Conservation (phyloP, 1,140 invertebrate species). For the Monochamus saltuarius region DNA sequence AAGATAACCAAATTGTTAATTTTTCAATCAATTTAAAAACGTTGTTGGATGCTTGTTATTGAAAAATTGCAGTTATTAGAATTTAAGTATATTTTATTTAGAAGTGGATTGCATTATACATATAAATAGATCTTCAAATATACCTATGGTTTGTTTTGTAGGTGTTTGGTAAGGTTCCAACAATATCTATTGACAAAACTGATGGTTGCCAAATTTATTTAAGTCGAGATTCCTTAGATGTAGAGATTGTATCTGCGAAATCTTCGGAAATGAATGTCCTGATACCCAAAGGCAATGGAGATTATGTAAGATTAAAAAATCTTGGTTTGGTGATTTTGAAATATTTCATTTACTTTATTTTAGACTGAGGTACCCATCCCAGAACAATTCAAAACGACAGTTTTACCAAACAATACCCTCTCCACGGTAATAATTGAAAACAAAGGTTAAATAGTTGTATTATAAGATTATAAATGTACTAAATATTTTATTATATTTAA, state of each 20-base stretch:
- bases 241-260: constrained; percentile 92
- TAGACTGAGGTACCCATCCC: constrained; percentile 83
- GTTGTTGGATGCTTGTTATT: no score
- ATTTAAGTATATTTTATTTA: no score
- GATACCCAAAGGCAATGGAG: constrained; percentile 84
- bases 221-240: constrained; percentile 80
- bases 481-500: no score
- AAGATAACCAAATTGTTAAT: no score
- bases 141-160: no score
- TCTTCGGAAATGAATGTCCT: constrained; percentile 99
- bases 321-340: no score
- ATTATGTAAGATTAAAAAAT: constrained; percentile 59
- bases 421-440: constrained; percentile 70
- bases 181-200: constrained; percentile 98
- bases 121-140: no score
- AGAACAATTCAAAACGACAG: constrained; percentile 94
- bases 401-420: constrained; percentile 67
- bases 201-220: constrained; percentile 98
- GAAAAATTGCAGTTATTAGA: no score
- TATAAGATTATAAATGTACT: no score
- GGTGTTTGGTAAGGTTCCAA: constrained; percentile 59
- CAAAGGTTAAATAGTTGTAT: constrained; percentile 62
- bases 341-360: no score
- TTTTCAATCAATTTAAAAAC: no score
- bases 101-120: no score